Conservation (phyloP, 2,888 invertebrate species). For the Tipula unca region DNA sequence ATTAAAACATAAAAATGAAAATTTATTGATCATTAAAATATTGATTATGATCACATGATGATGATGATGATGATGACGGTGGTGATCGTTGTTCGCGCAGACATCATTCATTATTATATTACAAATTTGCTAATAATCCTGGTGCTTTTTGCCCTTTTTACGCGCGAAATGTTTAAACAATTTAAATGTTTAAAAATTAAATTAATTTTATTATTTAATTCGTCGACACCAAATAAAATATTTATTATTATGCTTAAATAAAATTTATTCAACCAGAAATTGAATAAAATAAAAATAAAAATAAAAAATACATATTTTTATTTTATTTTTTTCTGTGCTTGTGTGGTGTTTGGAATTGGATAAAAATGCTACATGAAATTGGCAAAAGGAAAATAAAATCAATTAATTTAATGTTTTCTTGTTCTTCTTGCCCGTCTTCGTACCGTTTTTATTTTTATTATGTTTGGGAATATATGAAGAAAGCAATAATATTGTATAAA, state of each 20-base stretch:
- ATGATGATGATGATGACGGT: background rate
- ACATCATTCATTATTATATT: constrained; percentile 8
- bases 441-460: background rate
- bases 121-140: background rate
- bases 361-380: constrained; percentile 3
- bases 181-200: background rate
- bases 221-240: background rate
- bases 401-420: background rate
- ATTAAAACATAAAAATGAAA: background rate
- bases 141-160: background rate
- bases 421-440: background rate
- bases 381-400: constrained; percentile 3
- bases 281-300: background rate
- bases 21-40: constrained; percentile 8
- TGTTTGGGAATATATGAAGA: background rate
- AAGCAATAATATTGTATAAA: background rate
- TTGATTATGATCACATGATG: background rate
- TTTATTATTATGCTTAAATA: background rate
- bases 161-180: background rate
- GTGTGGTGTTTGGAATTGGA: background rate
- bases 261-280: constrained; percentile 8
- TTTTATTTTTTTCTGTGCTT: background rate
- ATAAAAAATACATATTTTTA: too few species aligned
- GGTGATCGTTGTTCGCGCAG: background rate
- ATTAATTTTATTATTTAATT: constrained; percentile 9